phyloP scores from a whole-genome alignment of 2,113 vertebrate species.

The Arenaria interpres region DNA sequence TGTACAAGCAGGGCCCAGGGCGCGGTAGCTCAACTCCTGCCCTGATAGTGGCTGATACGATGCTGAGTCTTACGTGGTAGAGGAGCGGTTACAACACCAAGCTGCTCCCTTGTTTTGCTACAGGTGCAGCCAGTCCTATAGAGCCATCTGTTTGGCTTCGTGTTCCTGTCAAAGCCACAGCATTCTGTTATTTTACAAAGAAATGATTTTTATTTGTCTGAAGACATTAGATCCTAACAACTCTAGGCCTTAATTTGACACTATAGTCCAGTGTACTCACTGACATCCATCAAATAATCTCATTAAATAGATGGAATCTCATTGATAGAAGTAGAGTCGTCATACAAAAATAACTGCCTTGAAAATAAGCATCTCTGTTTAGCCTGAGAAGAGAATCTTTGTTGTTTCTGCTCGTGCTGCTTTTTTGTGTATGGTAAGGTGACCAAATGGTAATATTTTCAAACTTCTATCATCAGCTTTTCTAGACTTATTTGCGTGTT shows the following conservation, averaged over 20 bases:
- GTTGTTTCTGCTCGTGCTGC: not conserved
- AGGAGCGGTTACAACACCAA: not conserved
- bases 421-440: not conserved
- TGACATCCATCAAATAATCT: not conserved
- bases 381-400: not conserved
- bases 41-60: fast-evolving
- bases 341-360: not conserved
- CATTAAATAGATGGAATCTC: not conserved
- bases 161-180: not conserved
- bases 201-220: not conserved
- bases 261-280: not conserved
- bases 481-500: conserved; percentile 4
- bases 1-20: not conserved
- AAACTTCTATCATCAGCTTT: not conserved
- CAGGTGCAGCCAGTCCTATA: not conserved
- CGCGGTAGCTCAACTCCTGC: not conserved
- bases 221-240: not conserved
- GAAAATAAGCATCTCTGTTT: not conserved
- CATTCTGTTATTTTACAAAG: not conserved
- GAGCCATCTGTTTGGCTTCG: not conserved
- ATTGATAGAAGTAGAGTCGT: not conserved
- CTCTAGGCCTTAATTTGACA: not conserved
- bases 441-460: not conserved
- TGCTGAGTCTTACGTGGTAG: fast-evolving
- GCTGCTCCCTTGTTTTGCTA: not conserved